These are phyloP conservation scores for Artemia sp. DNA, from an alignment of 2,888 invertebrate species.

Conservation along the genomic window DNA sequence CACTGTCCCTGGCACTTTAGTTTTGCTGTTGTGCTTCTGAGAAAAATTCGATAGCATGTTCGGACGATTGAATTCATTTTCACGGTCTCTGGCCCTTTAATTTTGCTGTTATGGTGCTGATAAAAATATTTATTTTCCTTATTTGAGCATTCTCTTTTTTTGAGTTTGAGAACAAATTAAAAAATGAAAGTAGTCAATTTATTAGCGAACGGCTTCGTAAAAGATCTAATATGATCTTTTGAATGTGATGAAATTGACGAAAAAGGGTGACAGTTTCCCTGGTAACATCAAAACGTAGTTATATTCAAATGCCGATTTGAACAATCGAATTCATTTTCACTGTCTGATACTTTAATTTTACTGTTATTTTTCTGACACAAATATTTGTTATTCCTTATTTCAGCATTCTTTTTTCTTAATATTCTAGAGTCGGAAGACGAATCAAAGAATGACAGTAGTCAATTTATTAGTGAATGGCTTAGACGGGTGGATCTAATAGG, in stretches of 20 bases:
- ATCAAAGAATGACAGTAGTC: constrained; percentile 48
- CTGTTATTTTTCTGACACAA: neutral
- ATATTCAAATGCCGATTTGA: no score
- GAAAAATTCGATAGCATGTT: no score
- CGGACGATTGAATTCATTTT: no score
- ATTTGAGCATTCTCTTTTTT: no score
- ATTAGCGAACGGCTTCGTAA: constrained; percentile 58
- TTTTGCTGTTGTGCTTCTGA: no score
- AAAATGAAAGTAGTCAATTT: constrained; percentile 55
- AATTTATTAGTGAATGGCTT: constrained; percentile 60
- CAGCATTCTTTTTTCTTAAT: neutral
- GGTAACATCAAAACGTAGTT: constrained; percentile 31
- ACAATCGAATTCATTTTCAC: no score
- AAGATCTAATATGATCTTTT: constrained; percentile 67
- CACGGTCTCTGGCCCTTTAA: no score
- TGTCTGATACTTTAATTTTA: no score
- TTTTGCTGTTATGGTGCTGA: no score
- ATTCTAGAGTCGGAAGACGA: constrained; percentile 35
- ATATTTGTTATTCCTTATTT: neutral
- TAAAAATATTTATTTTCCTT: no score
- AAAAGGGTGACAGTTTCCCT: constrained; percentile 68
- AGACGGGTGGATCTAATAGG: constrained; percentile 66
- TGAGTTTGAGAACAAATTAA: constrained; percentile 37
- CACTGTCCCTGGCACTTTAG: no score
- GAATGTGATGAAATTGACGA: constrained; percentile 81